A percentile compares a stretch with the other conserved stretches of the same genome.
Conservation (phyloP, 2,113 vertebrate genomes). For the Amblyornis subalaris region DNA sequence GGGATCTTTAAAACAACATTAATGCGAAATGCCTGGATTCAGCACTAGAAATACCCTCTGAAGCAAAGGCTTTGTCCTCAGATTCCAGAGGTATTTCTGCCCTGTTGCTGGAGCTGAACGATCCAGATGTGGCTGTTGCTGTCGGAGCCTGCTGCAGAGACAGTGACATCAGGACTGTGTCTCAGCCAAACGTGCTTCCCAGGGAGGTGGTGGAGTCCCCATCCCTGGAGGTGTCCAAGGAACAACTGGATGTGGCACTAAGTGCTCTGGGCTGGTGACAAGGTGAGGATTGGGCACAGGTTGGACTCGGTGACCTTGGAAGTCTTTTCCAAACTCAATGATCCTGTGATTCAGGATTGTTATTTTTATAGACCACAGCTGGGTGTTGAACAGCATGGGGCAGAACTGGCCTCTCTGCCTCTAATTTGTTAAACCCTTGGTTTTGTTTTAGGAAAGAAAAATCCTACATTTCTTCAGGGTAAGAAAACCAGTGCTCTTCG, state of each 20-base stretch:
- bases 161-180: neutral
- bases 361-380: rapidly evolving
- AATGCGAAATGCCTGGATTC: neutral
- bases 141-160: neutral
- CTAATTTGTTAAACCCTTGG: neutral
- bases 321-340: neutral
- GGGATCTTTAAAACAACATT: neutral
- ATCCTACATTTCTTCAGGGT: neutral
- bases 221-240: neutral
- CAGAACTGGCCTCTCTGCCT: neutral
- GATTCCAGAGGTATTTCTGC: neutral
- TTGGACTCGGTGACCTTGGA: neutral
- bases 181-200: neutral
- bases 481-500: rapidly evolving
- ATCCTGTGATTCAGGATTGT: neutral
- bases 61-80: neutral
- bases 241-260: rapidly evolving
- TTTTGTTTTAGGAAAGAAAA: neutral
- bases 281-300: neutral
- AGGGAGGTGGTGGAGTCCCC: neutral
- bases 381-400: neutral
- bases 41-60: neutral
- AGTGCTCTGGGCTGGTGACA: neutral
- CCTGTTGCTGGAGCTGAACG: neutral
- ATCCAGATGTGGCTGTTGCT: neutral